Percentiles rank a stretch among this genome's conserved stretches.
These are phyloP conservation scores for Trididemnum miniatum DNA, from an alignment of 23 tunicate genomes.

Conservation along the genomic window DNA sequence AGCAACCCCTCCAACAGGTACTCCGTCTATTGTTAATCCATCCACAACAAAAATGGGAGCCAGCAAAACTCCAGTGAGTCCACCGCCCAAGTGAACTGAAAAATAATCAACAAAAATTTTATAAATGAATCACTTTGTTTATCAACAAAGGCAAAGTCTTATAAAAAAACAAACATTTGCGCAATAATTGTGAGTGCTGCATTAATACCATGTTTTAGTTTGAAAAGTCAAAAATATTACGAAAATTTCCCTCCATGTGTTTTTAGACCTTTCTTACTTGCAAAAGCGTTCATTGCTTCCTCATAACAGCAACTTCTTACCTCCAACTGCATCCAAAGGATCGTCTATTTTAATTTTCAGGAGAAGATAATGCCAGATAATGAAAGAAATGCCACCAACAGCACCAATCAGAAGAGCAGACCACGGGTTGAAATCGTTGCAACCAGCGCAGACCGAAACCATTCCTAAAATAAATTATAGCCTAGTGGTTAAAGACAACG, in stretches of 20 bases:
- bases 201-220: no score
- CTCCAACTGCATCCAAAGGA: slow-evolving; percentile 88
- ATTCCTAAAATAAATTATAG: slow-evolving; percentile 72
- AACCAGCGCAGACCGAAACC: slow-evolving; percentile 89
- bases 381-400: slow-evolving; percentile 53
- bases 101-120: not conserved
- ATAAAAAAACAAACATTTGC: no score
- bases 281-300: no score
- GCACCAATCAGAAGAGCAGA: slow-evolving; percentile 82
- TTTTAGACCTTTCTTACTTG: no score
- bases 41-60: slow-evolving; percentile 65
- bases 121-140: no score
- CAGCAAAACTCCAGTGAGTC: slow-evolving; percentile 58
- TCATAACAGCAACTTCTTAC: no score
- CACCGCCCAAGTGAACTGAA: slow-evolving; percentile 84
- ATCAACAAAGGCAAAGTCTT: no score
- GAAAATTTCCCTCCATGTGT: no score
- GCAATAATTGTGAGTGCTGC: no score
- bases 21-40: slow-evolving; percentile 39
- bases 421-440: slow-evolving; percentile 77
- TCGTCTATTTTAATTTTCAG: slow-evolving; percentile 70
- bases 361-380: slow-evolving; percentile 36
- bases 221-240: not conserved
- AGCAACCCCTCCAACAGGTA: slow-evolving; percentile 49
- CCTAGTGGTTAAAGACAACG: no score